phyloP scores from a whole-genome alignment of 2,797 vertebrate genomes.

The Manis crassicaudata region DNA sequence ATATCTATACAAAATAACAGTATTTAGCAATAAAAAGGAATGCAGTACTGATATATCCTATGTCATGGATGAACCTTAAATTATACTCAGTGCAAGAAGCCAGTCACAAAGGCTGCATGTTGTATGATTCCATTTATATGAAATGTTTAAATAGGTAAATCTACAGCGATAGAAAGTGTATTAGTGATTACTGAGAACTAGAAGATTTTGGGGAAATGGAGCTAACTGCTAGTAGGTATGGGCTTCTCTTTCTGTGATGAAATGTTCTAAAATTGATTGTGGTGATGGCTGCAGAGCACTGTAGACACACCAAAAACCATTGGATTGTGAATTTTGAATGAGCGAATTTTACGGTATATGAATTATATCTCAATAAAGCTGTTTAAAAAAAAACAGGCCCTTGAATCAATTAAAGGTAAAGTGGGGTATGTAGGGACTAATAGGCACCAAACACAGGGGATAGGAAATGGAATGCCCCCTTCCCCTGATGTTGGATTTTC shows the following conservation, averaged over 20 bases:
- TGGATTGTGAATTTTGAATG: background rate
- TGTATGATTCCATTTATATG: background rate
- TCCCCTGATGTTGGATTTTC: background rate
- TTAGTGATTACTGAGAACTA: background rate
- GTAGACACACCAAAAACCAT: background rate
- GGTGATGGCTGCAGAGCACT: background rate
- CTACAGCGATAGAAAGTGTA: background rate
- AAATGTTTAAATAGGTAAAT: conserved; percentile 14
- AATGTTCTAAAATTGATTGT: background rate
- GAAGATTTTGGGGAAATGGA: background rate
- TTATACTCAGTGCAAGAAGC: background rate
- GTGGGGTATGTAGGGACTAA: background rate
- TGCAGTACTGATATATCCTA: background rate
- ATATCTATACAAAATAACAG: background rate
- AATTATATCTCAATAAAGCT: background rate
- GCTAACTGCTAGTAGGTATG: background rate
- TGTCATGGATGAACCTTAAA: background rate
- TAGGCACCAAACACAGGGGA: background rate
- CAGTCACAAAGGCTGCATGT: background rate
- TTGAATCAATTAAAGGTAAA: background rate
- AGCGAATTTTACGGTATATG: background rate
- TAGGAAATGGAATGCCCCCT: background rate
- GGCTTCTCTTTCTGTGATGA: background rate
- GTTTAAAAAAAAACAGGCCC: background rate
- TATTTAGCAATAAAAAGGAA: background rate